Evolutionary conservation across 2,888 invertebrate genomes (phyloP).

Genomic region (Pachliopta kotzebuea): DNA sequence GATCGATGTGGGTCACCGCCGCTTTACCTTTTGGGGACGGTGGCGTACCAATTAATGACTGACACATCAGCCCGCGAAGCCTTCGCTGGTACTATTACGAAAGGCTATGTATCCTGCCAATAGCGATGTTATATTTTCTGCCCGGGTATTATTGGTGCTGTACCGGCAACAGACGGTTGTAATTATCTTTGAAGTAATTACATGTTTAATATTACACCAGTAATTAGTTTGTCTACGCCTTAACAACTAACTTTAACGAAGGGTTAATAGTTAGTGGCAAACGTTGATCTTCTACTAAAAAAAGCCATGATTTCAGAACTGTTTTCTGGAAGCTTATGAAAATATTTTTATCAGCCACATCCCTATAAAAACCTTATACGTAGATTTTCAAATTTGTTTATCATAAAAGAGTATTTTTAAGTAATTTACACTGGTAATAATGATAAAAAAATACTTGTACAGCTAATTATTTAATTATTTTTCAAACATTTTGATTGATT

Average conservation of each 20-base stretch:
- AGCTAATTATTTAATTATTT: too few relatives aligned
- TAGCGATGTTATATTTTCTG: constrained; percentile 5
- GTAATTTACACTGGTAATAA: too few relatives aligned
- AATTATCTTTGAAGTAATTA: constrained; percentile 15
- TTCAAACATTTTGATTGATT: too few relatives aligned
- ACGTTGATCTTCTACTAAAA: neutral
- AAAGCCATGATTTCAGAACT: too few relatives aligned
- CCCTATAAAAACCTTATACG: too few relatives aligned
- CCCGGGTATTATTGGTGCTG: constrained; percentile 2
- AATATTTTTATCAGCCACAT: too few relatives aligned
- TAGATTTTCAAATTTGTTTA: too few relatives aligned
- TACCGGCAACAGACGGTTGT: neutral
- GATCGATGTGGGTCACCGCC: constrained; percentile 42
- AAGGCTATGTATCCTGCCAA: constrained; percentile 9
- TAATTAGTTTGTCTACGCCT: constrained; percentile 18
- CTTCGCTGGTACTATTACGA: constrained; percentile 20
- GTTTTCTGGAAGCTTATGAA: too few relatives aligned
- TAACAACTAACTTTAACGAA: neutral
- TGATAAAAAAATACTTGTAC: too few relatives aligned
- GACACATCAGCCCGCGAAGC: constrained; percentile 18
- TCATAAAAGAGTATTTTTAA: too few relatives aligned
- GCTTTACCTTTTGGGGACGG: constrained; percentile 34
- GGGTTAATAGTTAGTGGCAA: neutral
- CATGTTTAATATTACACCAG: constrained; percentile 1
- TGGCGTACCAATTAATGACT: constrained; percentile 21